These are phyloP conservation scores for Meloidogyne exigua DNA, from an alignment of 1,140 invertebrate species.

Conservation along the genomic window DNA sequence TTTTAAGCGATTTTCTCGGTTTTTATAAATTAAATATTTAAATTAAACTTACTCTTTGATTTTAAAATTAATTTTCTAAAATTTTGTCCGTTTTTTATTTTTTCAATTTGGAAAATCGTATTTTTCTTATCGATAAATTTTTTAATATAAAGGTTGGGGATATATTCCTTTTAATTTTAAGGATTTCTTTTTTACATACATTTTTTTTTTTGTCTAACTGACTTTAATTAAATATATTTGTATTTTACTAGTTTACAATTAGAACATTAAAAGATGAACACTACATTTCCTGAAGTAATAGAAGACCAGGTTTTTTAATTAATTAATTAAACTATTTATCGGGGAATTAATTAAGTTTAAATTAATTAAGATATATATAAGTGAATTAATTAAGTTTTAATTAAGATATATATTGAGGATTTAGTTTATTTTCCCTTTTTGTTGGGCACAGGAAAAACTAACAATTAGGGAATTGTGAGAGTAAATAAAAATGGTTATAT, in stretches of 20 bases:
- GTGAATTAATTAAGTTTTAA: too few relatives aligned
- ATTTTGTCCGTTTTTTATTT: background rate
- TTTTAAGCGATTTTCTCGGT: background rate
- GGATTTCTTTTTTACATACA: background rate
- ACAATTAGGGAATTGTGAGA: too few relatives aligned
- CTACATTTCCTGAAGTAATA: background rate
- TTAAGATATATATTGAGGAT: too few relatives aligned
- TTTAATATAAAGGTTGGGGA: background rate
- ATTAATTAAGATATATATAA: too few relatives aligned
- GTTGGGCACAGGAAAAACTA: too few relatives aligned
- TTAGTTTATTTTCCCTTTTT: too few relatives aligned
- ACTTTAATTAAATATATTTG: too few relatives aligned
- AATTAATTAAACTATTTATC: too few relatives aligned
- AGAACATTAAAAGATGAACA: background rate
- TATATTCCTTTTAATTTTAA: background rate
- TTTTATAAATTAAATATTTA: background rate
- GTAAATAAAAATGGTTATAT: too few relatives aligned
- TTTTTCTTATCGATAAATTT: background rate
- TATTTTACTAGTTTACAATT: background rate
- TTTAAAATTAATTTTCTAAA: background rate
- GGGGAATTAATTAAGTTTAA: too few relatives aligned
- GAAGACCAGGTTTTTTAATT: background rate
- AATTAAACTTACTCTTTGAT: too few relatives aligned
- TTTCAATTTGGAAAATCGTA: background rate
- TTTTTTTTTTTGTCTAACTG: background rate